A percentile compares a stretch with the other conserved stretches of the same genome.
Conservation (phyloP, 2,797 vertebrate genomes). For the Sebastes reedi region DNA sequence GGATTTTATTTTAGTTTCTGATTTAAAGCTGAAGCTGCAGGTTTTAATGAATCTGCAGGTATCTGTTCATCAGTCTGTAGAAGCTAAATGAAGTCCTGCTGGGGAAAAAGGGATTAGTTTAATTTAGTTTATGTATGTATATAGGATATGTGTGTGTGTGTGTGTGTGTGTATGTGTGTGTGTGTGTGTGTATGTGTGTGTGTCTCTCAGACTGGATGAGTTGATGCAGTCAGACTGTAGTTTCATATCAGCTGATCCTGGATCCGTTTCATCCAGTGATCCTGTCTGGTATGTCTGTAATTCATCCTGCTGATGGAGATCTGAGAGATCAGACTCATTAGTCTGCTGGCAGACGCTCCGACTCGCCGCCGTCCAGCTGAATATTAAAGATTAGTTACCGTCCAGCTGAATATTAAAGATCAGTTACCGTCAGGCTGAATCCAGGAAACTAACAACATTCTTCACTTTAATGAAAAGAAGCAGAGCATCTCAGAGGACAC, state of each 20-base stretch:
- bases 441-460: constrained; percentile 33
- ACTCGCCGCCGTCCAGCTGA: background rate
- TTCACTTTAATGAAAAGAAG: constrained; percentile 31
- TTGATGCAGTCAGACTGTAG: constrained; percentile 40
- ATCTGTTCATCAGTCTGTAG: background rate
- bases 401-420: constrained; percentile 25
- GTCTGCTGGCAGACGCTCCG: constrained; percentile 28
- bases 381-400: constrained; percentile 32
- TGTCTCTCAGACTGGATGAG: constrained; percentile 14
- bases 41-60: background rate
- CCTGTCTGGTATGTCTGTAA: constrained; percentile 81
- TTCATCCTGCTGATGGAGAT: constrained; percentile 69
- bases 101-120: too few species aligned
- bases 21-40: background rate
- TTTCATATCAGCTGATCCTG: constrained; percentile 59
- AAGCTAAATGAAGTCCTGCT: background rate
- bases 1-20: background rate
- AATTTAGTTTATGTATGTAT: too few species aligned
- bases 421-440: background rate
- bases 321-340: constrained; percentile 43
- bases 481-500: background rate
- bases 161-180: too few species aligned
- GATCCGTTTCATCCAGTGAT: constrained; percentile 64
- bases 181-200: background rate
- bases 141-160: too few species aligned